These are phyloP conservation scores for Pangasius larnaudii DNA, from an alignment of 2,797 vertebrate genomes.

Conservation along the genomic window DNA sequence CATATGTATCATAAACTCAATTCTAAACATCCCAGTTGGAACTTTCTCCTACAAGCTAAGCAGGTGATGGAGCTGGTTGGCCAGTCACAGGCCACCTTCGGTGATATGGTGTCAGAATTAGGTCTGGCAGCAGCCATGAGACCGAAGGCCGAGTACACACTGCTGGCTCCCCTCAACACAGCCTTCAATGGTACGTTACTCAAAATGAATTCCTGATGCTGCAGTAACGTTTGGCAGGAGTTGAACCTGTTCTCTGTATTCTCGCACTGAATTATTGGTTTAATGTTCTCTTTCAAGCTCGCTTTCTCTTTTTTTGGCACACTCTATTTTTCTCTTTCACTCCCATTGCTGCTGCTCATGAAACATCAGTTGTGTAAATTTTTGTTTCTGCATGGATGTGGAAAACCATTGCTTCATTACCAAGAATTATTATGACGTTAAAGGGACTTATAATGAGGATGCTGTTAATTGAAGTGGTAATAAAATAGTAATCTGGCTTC, in stretches of 20 bases:
- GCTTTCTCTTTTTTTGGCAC: not conserved
- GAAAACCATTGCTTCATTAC: not conserved
- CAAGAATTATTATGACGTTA: not conserved
- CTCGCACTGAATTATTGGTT: not conserved
- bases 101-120: conserved; percentile 87
- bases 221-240: conserved; percentile 6
- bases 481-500: not conserved
- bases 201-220: not conserved
- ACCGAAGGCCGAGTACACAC: conserved; percentile 85
- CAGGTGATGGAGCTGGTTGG: conserved; percentile 90
- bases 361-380: not conserved
- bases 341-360: not conserved
- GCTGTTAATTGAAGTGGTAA: not conserved
- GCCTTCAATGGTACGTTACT: conserved; percentile 87
- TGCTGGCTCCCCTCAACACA: conserved; percentile 88
- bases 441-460: not conserved
- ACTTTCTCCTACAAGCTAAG: conserved; percentile 82
- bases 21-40: conserved; percentile 20
- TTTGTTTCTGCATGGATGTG: not conserved
- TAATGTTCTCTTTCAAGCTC: not conserved
- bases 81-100: conserved; percentile 84
- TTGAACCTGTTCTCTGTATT: not conserved
- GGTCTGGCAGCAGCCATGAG: conserved; percentile 83
- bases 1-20: not conserved
- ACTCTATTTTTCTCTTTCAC: not conserved